These are phyloP conservation scores for Centropristis striata DNA, from an alignment of 2,113 vertebrate species.

Conservation along the genomic window DNA sequence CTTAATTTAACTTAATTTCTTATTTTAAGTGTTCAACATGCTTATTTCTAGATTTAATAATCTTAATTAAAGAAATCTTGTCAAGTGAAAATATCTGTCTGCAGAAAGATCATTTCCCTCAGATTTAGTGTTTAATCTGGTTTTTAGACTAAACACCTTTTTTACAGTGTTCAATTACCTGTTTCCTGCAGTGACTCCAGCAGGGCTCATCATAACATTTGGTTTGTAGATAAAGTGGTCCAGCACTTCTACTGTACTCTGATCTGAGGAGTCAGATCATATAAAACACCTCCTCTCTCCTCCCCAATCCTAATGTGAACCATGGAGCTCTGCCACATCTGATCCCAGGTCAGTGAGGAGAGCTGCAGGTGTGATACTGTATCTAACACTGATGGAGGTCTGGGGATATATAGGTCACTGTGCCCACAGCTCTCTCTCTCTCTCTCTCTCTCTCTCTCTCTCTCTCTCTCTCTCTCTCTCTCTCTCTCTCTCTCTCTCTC, in stretches of 20 bases:
- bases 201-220: not conserved
- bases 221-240: not conserved
- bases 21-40: too few relatives aligned
- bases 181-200: not conserved
- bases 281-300: conserved; percentile 4
- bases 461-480: conserved; percentile 34
- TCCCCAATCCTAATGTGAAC: conserved; percentile 27
- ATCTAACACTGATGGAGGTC: conserved; percentile 9
- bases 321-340: conserved; percentile 16
- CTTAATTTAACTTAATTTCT: too few relatives aligned
- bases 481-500: conserved; percentile 33
- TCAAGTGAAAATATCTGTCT: too few relatives aligned
- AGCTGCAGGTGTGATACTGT: conserved; percentile 62
- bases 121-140: too few relatives aligned
- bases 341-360: conserved; percentile 53
- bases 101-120: too few relatives aligned
- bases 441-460: conserved; percentile 41
- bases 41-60: too few relatives aligned
- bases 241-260: not conserved
- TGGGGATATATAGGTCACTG: conserved; percentile 78
- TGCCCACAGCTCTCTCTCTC: conserved; percentile 64
- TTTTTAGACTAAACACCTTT: too few relatives aligned
- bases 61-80: too few relatives aligned
- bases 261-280: conserved; percentile 28
- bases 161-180: not conserved